Evolutionary conservation across 2,113 vertebrate genomes (phyloP).

Genomic region (Theristicus caerulescens): DNA sequence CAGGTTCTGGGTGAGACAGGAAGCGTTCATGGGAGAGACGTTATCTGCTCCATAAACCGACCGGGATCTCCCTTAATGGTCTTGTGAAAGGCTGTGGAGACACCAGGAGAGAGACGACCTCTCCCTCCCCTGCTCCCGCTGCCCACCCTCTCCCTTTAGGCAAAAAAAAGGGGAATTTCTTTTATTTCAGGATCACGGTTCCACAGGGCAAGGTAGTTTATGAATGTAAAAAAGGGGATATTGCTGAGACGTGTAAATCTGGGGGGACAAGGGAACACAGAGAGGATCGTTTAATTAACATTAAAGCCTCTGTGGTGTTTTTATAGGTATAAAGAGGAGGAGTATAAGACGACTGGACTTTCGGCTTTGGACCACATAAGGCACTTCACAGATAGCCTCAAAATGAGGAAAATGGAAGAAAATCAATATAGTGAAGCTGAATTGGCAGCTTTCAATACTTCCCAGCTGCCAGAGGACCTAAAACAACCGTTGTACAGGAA

Average conservation of each 20-base stretch:
- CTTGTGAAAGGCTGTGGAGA: neutral
- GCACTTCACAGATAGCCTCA: constrained; percentile 91
- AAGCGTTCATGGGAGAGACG: neutral
- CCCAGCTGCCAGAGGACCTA: constrained; percentile 87
- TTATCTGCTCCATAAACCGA: neutral
- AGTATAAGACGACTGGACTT: constrained; percentile 86
- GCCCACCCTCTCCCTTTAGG: neutral
- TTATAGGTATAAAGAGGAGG: constrained; percentile 88
- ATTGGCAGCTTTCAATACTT: constrained; percentile 82
- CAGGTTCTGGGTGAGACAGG: constrained; percentile 34
- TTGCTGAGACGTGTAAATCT: neutral
- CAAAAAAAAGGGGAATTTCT: neutral
- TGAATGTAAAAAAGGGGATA: neutral
- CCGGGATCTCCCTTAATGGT: neutral
- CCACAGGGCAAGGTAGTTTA: neutral
- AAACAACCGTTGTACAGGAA: constrained; percentile 97
- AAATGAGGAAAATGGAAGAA: constrained; percentile 92
- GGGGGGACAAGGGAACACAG: neutral
- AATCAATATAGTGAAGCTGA: constrained; percentile 88
- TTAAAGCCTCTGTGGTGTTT: constrained; percentile 2
- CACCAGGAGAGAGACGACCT: neutral
- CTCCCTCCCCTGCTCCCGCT: neutral
- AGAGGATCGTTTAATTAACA: neutral
- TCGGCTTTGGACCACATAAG: constrained; percentile 95
- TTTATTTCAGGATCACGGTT: neutral